phyloP scores from a whole-genome alignment of 2,888 invertebrate species.

The Hypolimnas misippus region DNA sequence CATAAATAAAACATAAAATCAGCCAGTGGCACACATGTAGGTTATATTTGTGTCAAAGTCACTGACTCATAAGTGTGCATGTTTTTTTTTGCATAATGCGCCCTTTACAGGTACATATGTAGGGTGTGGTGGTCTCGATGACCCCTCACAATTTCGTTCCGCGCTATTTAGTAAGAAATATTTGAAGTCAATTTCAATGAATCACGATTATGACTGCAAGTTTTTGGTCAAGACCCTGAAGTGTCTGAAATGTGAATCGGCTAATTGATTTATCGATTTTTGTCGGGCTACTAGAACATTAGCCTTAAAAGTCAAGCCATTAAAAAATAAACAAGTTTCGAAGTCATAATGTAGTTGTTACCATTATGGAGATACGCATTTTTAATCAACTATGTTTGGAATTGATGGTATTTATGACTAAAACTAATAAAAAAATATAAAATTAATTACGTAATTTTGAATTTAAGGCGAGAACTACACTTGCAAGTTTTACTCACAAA shows the following conservation, averaged over 20 bases:
- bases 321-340: slow-evolving; percentile 1
- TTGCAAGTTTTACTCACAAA: too few species aligned
- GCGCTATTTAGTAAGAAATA: background rate
- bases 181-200: background rate
- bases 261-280: slow-evolving; percentile 1
- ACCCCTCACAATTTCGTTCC: slow-evolving; percentile 14
- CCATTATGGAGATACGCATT: background rate
- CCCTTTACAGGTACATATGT: slow-evolving; percentile 8
- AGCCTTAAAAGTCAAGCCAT: slow-evolving; percentile 6
- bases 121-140: slow-evolving; percentile 12
- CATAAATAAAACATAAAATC: slow-evolving; percentile 37
- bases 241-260: slow-evolving; percentile 17
- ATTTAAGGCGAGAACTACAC: too few species aligned
- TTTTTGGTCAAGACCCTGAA: slow-evolving; percentile 16
- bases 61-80: slow-evolving; percentile 38
- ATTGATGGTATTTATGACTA: too few species aligned
- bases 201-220: background rate
- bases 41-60: slow-evolving; percentile 46
- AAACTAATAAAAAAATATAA: too few species aligned
- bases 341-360: background rate
- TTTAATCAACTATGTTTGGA: too few species aligned
- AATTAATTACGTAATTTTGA: too few species aligned
- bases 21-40: slow-evolving; percentile 27
- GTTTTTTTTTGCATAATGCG: slow-evolving; percentile 24
- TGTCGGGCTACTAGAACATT: slow-evolving; percentile 1